Evolutionary conservation across 1,140 invertebrate genomes (phyloP).

Genomic region (Phortica variegata): DNA sequence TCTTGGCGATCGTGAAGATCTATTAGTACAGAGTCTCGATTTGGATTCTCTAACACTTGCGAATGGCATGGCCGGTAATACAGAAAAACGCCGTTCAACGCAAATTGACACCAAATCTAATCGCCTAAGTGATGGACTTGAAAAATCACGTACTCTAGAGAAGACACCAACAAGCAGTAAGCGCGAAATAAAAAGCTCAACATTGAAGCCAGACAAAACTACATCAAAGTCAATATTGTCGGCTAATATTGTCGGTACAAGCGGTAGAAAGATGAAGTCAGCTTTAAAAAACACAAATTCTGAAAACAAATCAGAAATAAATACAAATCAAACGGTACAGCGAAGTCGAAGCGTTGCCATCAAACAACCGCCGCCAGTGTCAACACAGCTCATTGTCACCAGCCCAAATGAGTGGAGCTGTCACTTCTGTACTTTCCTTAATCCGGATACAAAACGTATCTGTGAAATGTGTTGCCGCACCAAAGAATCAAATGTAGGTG

Average conservation of each 20-base stretch:
- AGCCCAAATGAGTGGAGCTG: constrained; percentile 65
- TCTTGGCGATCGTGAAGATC: constrained; percentile 49
- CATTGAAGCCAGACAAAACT: background rate
- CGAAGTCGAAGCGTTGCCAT: constrained; percentile 25
- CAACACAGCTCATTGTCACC: constrained; percentile 42
- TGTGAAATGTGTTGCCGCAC: constrained; percentile 74
- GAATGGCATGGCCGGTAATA: constrained; percentile 23
- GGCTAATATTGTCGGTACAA: constrained; percentile 29
- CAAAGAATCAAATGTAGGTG: constrained; percentile 48
- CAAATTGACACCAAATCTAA: constrained; percentile 7
- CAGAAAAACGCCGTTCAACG: constrained; percentile 33
- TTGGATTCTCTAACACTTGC: constrained; percentile 40
- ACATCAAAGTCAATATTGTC: background rate
- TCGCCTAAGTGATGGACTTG: constrained; percentile 11
- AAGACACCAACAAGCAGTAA: constrained; percentile 21
- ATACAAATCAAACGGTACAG: background rate
- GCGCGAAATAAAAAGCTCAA: constrained; percentile 11
- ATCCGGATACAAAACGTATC: constrained; percentile 61
- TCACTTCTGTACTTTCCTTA: constrained; percentile 69
- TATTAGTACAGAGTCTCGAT: constrained; percentile 45
- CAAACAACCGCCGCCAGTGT: constrained; percentile 34
- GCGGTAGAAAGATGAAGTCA: constrained; percentile 43
- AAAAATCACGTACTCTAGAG: constrained; percentile 33
- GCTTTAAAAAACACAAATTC: constrained; percentile 36
- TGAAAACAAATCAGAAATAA: constrained; percentile 23